phyloP scores from a whole-genome alignment of 2,797 vertebrate species.

The Phylloscopus collybita region DNA sequence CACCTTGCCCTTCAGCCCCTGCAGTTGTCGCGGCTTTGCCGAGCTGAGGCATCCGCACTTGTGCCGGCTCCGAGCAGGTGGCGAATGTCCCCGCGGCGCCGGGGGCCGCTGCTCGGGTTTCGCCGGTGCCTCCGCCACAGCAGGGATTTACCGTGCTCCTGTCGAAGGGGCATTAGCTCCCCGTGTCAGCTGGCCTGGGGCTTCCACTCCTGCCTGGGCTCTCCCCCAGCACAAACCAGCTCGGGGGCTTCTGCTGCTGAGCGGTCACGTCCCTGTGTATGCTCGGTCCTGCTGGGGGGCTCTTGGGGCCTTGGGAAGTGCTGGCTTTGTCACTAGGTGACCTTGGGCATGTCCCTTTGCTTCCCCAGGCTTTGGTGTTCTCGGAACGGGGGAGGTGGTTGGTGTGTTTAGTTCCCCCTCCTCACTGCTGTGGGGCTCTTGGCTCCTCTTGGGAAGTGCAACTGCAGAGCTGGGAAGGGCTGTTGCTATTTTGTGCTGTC shows the following conservation, averaged over 20 bases:
- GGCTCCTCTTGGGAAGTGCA: not conserved
- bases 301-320: not conserved
- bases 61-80: constrained; percentile 19
- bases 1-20: not conserved
- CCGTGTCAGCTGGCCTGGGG: rapidly evolving
- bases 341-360: constrained; percentile 38
- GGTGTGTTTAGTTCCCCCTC: not conserved
- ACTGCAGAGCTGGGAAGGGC: not conserved
- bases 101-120: constrained; percentile 19
- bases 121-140: not conserved
- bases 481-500: not conserved
- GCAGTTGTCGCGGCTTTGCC: constrained; percentile 27
- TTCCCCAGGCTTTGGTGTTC: not conserved
- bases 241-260: rapidly evolving
- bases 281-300: not conserved
- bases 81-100: not conserved
- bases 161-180: not conserved
- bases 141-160: not conserved
- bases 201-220: not conserved
- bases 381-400: not conserved
- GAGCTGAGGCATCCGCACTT: constrained; percentile 40
- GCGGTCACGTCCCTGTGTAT: rapidly evolving
- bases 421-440: not conserved
- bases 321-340: not conserved
- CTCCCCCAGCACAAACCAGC: rapidly evolving